phyloP scores from a whole-genome alignment of 2,888 invertebrate species.

The Acanthopleura granulata region DNA sequence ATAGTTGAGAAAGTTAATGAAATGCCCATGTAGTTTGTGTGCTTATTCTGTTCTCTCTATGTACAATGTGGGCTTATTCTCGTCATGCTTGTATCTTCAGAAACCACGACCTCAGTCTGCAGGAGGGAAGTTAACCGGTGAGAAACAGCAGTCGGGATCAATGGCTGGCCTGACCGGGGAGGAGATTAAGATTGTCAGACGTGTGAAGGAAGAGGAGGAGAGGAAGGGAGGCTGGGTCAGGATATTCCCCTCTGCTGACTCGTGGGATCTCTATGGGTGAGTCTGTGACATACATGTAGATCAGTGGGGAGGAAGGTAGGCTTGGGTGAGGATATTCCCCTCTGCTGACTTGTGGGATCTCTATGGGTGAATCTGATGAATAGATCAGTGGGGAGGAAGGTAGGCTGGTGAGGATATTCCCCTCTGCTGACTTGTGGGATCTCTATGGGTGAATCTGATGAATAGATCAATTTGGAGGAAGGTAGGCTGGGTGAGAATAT shows the following conservation, averaged over 20 bases:
- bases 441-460: conserved; percentile 61
- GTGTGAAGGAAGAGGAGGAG: conserved; percentile 83
- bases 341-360: conserved; percentile 85
- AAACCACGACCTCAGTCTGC: conserved; percentile 59
- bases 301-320: conserved; percentile 78
- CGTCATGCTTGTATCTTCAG: conserved; percentile 29
- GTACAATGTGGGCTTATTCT: no score
- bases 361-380: conserved; percentile 58
- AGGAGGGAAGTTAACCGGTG: conserved; percentile 36
- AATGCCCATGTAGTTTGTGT: no score
- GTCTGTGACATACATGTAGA: no score
- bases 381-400: conserved; percentile 73
- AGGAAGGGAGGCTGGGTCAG: conserved; percentile 89
- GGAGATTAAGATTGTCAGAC: conserved; percentile 82
- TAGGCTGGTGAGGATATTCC: conserved; percentile 93
- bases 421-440: conserved; percentile 87
- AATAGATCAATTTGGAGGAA: conserved; percentile 70
- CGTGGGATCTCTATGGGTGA: conserved; percentile 76
- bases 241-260: conserved; percentile 90
- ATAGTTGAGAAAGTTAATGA: no score
- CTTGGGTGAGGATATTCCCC: conserved; percentile 91
- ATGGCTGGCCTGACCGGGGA: conserved; percentile 77
- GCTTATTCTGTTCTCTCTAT: no score
- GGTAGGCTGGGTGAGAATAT: conserved; percentile 91
- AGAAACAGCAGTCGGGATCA: conserved; percentile 27